phyloP scores from a whole-genome alignment of 2,797 vertebrate species.

The Notamacropus eugenii region DNA sequence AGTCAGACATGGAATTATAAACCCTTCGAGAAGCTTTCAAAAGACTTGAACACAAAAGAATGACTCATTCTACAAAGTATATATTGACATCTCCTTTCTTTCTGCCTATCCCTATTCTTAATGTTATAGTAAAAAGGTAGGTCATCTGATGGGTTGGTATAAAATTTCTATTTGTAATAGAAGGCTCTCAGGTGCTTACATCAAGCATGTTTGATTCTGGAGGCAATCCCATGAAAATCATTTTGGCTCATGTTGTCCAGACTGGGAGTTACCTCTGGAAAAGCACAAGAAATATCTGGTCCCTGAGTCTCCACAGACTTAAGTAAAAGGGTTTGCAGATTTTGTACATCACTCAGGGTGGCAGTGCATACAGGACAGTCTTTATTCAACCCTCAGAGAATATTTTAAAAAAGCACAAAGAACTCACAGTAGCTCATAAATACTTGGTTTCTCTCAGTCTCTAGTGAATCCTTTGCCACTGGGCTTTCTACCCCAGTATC shows the following conservation, averaged over 20 bases:
- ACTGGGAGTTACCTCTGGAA: background rate
- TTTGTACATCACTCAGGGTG: background rate
- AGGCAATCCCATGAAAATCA: background rate
- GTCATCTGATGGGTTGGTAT: background rate
- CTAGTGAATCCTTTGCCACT: background rate
- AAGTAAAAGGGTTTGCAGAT: background rate
- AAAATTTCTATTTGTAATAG: background rate
- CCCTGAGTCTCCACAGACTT: background rate
- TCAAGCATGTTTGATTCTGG: background rate
- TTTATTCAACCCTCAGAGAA: background rate
- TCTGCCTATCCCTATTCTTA: background rate
- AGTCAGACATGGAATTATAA: background rate
- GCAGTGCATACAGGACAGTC: background rate
- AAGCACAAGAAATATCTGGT: background rate
- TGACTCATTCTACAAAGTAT: background rate
- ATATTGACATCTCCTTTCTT: background rate
- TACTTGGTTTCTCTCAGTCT: background rate
- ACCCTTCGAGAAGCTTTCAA: background rate
- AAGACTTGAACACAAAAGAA: background rate
- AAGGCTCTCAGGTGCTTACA: background rate
- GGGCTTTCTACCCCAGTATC: background rate
- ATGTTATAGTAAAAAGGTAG: background rate
- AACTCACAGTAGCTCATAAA: background rate
- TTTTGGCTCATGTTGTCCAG: background rate
- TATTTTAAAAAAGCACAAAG: background rate